Evolutionary conservation across 1,140 invertebrate species (phyloP), one percentile per base, ranked within the genome.

Genomic region (Leptestheria dahalacensis): DNA sequence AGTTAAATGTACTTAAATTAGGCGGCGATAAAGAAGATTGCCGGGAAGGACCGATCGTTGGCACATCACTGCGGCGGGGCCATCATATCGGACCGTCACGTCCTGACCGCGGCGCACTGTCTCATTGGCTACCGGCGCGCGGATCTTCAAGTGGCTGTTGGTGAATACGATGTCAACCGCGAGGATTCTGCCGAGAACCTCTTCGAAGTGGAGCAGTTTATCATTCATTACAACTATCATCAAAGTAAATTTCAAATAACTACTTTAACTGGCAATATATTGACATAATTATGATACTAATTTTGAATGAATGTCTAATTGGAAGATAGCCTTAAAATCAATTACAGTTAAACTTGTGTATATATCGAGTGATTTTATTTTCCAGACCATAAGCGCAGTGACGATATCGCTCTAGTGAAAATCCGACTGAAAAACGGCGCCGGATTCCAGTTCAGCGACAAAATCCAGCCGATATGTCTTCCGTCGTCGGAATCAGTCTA

Each of bases 91-190:
- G 72, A 73, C 11, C 63, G 74, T 0, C 68, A 82, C 2, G 74
- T 85, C 0, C 64, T 85, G 2, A 83, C 81, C 1, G 84, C 83
- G 1, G 83, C 83, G 0, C 84, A 86, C 66, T 86, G 84, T 65
- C 72, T 78, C 59, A 73, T 73, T 64, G 73, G 73, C 55, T 63
- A 65, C 10, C 57, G 67, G 26, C 57, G 67, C 2, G 70, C 73
- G 3, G 63, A 70, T 4, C 69, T 76, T 59, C 64, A 70, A 3
- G 71, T 74, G 0, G 65, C 74, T 15, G 70, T 73, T 3, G 77
- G 77, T 2, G 72, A 75, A 33, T 71, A 76, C 61, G 65, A 71
- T 23, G 64, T 74, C 4, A 62, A 62, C 20, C 58, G 65, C 6
- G 65, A 64, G 12, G 73, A 75, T 49, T 56, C 64, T 4, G 68